Evolutionary conservation across 2,888 invertebrate genomes (phyloP), one percentile per base, ranked within the genome.

Genomic region (Ectropis crepuscularia): DNA sequence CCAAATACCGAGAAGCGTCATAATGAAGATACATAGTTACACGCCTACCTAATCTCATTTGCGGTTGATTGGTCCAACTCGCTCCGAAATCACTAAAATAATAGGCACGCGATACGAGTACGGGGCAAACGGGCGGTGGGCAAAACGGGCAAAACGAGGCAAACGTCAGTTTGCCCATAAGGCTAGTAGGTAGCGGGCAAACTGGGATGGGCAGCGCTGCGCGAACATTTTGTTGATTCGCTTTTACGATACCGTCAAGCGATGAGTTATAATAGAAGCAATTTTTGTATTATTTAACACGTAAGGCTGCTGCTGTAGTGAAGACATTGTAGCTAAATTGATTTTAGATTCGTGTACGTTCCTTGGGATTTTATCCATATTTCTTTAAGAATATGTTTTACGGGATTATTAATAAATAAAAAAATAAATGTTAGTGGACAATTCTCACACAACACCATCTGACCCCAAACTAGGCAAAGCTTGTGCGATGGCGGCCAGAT

Each of bases 11-110:
- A 58, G 59, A 67, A 63, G 57, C 46, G 58, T 57, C 65, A 67
- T 67, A 68, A 67, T 69, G 59, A 64, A 68, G 66, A 67, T 61
- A 69, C 61, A 66, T 62, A 62, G 65, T 54, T 54, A 54, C 60
- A 65, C 66, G 68, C 68, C 60, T 65, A 67, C 62, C 57, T 70
- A 75, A 72, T 73, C 72, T 69, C 66, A 67, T 73, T 74, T 73
- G 70, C 37, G 64, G 70, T 63, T 63, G 72, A 76, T 74, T 72
- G 72, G 72, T 73, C 68, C 65, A 65, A 61, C 68, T 68, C 58
- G 49, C 45, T 42, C 55, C 28, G 69, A 69, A 74, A 74, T 71
- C 61, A 67, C 65, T 74, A 68, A 71, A 75, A 74, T 74, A 72
- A 71, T 74, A 54, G 11, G 55, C 63, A 60, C 62, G 65, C 64